phyloP scores from a whole-genome alignment of 2,113 vertebrate species.

The Poeciliopsis prolifica region DNA sequence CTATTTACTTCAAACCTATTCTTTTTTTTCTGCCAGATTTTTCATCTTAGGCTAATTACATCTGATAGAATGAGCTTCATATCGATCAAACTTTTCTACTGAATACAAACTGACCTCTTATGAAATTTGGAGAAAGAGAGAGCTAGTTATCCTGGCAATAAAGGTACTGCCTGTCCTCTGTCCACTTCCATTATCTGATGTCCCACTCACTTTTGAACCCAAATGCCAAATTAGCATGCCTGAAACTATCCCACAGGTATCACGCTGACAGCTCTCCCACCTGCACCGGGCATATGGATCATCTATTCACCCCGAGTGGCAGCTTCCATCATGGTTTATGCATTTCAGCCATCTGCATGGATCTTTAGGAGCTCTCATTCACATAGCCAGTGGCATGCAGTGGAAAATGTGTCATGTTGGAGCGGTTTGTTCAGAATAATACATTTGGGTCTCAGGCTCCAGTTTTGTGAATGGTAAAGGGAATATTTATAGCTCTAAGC shows the following conservation, averaged over 20 bases:
- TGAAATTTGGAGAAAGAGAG: constrained; percentile 30
- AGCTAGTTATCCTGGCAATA: constrained; percentile 52
- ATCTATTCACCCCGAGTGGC: constrained; percentile 37
- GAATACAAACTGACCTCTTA: constrained; percentile 29
- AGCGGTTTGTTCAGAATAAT: constrained; percentile 25
- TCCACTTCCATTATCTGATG: constrained; percentile 66
- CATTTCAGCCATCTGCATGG: constrained; percentile 33
- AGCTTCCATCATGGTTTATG: constrained; percentile 60
- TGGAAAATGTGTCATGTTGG: constrained; percentile 1
- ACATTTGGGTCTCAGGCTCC: neutral
- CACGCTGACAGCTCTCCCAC: constrained; percentile 50
- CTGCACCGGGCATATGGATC: constrained; percentile 35
- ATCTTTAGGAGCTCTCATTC: constrained; percentile 32
- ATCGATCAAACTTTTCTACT: constrained; percentile 23
- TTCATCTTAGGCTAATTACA: constrained; percentile 10
- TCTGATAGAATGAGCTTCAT: constrained; percentile 3
- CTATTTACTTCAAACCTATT: neutral
- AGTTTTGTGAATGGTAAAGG: neutral
- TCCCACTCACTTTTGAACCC: constrained; percentile 63
- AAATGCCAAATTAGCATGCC: constrained; percentile 80
- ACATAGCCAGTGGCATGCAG: constrained; percentile 20
- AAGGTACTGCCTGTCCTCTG: constrained; percentile 51
- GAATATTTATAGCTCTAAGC: neutral
- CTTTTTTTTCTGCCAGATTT: neutral
- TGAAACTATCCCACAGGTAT: constrained; percentile 42